Percentiles rank a stretch among this genome's conserved stretches.
Evolutionary conservation across 2,797 vertebrate species (phyloP).

Genomic region (Tauraco hartlaubi): DNA sequence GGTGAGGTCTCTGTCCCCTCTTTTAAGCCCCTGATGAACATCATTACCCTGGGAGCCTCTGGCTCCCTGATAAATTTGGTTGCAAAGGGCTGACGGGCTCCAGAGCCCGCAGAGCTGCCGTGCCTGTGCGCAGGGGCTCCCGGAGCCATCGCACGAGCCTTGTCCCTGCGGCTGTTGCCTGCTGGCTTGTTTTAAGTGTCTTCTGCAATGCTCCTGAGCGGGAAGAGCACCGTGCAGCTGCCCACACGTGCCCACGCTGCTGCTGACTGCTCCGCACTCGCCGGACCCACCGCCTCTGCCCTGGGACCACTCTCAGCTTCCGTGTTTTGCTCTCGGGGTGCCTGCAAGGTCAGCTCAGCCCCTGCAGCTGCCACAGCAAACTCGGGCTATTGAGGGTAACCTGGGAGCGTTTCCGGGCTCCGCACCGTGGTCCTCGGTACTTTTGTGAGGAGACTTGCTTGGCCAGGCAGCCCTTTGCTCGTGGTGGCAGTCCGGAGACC

Average conservation of each 20-base stretch:
- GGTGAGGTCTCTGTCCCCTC: too few species aligned
- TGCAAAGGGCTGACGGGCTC: too few species aligned
- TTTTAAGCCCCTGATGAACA: too few species aligned
- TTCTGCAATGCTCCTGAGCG: background rate
- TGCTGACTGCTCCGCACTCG: background rate
- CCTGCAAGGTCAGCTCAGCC: background rate
- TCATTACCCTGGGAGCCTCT: too few species aligned
- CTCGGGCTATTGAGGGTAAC: background rate
- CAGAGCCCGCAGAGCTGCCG: too few species aligned
- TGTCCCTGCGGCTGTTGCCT: too few species aligned
- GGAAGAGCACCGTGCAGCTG: too few species aligned
- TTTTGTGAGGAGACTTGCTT: background rate
- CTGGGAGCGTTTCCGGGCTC: background rate
- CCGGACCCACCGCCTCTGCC: accelerated
- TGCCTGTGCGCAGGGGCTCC: too few species aligned
- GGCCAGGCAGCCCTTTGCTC: background rate
- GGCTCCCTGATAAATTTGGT: too few species aligned
- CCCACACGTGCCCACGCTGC: too few species aligned
- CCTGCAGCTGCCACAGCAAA: background rate
- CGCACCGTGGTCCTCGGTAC: accelerated
- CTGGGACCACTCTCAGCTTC: background rate
- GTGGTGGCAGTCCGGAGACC: background rate
- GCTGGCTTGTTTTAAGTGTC: too few species aligned
- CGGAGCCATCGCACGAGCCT: too few species aligned
- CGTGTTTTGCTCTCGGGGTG: accelerated